Percentiles rank a stretch among this genome's conserved stretches.
phyloP scores from a whole-genome alignment of 1,140 invertebrate species.

The Chymomyza costata region DNA sequence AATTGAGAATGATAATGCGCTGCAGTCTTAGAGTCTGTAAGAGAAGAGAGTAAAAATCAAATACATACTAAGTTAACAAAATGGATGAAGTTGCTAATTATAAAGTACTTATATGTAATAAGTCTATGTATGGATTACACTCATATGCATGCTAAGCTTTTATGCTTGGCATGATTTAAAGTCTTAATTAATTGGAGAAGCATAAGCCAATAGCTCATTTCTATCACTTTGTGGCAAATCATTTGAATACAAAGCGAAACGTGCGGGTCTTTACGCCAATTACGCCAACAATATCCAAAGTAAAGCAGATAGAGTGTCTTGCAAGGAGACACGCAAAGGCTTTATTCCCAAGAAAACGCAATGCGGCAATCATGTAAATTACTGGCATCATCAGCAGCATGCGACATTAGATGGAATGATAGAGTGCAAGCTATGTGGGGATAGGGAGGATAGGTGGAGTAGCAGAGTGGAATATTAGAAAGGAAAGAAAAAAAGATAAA shows the following conservation, averaged over 20 bases:
- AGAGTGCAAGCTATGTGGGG: too few relatives aligned
- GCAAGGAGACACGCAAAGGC: neutral
- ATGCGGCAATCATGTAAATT: slow-evolving; percentile 74
- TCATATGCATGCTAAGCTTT: slow-evolving; percentile 1
- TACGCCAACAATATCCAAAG: slow-evolving; percentile 8
- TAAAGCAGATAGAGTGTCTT: neutral
- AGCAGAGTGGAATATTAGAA: too few relatives aligned
- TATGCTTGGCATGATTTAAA: slow-evolving; percentile 26
- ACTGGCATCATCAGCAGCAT: slow-evolving; percentile 45
- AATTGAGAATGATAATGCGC: slow-evolving; percentile 68
- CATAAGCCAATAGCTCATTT: slow-evolving; percentile 26
- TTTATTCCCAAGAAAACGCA: slow-evolving; percentile 48
- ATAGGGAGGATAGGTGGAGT: too few relatives aligned
- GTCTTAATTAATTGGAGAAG: slow-evolving; percentile 56
- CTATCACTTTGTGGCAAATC: slow-evolving; percentile 50
- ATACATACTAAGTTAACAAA: too few relatives aligned
- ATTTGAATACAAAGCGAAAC: slow-evolving; percentile 40
- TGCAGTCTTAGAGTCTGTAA: slow-evolving; percentile 5
- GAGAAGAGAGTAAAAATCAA: slow-evolving; percentile 1
- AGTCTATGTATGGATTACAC: neutral
- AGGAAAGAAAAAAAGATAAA: too few relatives aligned
- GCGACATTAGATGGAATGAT: too few relatives aligned
- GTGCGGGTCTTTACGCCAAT: slow-evolving; percentile 35
- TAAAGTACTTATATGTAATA: neutral
- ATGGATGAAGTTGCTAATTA: slow-evolving; percentile 28